Conservation (phyloP, 2,113 vertebrate species). For the Gambusia affinis region DNA sequence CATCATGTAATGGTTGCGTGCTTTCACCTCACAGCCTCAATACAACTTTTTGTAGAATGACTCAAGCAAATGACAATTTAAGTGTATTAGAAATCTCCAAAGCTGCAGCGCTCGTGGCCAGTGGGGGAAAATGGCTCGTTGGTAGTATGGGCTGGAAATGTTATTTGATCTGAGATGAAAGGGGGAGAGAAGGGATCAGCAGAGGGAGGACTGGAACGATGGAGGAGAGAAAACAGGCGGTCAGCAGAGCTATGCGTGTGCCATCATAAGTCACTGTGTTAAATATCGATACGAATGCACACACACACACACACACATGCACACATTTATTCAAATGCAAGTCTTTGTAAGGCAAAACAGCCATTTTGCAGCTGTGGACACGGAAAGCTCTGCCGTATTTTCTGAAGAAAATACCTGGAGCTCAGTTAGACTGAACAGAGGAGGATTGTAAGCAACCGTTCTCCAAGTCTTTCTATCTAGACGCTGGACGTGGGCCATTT, state of each 20-base stretch:
- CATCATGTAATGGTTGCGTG: constrained; percentile 33
- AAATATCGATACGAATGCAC: neutral
- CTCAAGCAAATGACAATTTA: constrained; percentile 67
- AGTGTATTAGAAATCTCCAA: constrained; percentile 71
- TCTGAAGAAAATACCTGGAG: neutral
- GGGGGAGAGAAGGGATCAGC: constrained; percentile 51
- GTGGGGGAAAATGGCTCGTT: constrained; percentile 59
- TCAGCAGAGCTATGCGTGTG: constrained; percentile 34
- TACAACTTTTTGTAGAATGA: constrained; percentile 55
- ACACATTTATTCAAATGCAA: neutral
- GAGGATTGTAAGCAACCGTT: no score
- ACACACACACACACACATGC: neutral
- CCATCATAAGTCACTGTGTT: constrained; percentile 17
- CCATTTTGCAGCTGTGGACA: no score
- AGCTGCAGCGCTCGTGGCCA: constrained; percentile 67
- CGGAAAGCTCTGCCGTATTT: neutral
- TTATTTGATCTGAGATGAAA: constrained; percentile 79
- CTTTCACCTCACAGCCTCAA: neutral
- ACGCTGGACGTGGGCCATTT: neutral
- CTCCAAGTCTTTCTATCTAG: no score
- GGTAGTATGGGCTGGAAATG: constrained; percentile 61
- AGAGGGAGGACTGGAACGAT: constrained; percentile 43
- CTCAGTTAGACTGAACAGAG: neutral
- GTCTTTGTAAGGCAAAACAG: neutral
- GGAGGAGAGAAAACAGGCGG: constrained; percentile 46